Percentiles rank a stretch among this genome's conserved stretches.
Conservation (phyloP, 2,113 vertebrate species). For the Ursus arctos region DNA sequence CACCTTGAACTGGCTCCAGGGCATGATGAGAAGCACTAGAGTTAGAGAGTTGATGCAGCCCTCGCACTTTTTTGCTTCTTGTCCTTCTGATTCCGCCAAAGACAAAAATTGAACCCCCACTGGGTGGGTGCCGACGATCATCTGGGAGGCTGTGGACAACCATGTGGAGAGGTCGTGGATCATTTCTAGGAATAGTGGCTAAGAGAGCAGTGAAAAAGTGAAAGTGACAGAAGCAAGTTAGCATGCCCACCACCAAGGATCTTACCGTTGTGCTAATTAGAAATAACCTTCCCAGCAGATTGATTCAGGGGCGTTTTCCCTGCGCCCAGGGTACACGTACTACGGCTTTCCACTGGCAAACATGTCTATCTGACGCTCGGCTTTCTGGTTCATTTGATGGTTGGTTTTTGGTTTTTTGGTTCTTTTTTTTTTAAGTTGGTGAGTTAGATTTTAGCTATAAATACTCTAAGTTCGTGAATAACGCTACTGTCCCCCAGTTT, state of each 20-base stretch:
- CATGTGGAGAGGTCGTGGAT: not conserved
- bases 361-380: not conserved
- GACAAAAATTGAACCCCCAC: not conserved
- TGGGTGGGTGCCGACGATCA: not conserved
- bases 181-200: not conserved
- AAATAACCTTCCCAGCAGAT: not conserved
- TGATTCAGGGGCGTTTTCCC: not conserved
- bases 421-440: not conserved
- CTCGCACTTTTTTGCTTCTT: not conserved
- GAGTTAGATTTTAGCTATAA: not conserved
- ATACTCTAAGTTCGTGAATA: not conserved
- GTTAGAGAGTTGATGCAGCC: not conserved
- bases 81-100: not conserved
- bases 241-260: not conserved
- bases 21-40: not conserved
- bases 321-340: not conserved
- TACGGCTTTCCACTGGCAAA: not conserved
- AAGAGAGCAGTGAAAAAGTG: not conserved
- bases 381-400: not conserved
- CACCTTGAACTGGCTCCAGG: not conserved
- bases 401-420: not conserved
- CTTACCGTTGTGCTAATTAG: fast-evolving
- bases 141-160: not conserved
- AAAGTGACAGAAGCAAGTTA: not conserved
- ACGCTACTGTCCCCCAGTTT: not conserved